phyloP scores from a whole-genome alignment of 2,797 vertebrate genomes.

The Lepilemur septentrionalis region DNA sequence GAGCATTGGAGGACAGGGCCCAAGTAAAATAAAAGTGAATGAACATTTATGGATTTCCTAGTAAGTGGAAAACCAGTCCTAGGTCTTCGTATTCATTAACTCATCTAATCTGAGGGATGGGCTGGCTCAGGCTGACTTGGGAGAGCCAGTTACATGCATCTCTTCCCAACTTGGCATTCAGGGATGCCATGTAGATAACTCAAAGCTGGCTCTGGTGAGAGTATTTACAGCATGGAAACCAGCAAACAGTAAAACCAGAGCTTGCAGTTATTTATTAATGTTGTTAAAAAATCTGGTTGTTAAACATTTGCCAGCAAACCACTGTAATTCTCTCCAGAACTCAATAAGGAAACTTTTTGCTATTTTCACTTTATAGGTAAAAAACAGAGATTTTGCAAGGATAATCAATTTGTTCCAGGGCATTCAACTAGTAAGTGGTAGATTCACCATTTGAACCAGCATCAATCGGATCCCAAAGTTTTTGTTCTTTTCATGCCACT shows the following conservation, averaged over 20 bases:
- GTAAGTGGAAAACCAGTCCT: background rate
- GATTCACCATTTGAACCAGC: background rate
- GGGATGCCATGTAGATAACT: background rate
- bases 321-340: background rate
- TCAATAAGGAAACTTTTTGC: background rate
- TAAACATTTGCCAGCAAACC: background rate
- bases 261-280: background rate
- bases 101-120: background rate
- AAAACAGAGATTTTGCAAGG: background rate
- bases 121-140: background rate
- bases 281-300: background rate
- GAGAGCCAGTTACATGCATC: background rate
- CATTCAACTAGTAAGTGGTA: background rate
- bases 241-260: background rate
- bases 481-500: background rate
- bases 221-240: background rate
- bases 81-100: background rate
- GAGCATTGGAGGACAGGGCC: background rate
- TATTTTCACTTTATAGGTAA: conserved; percentile 33
- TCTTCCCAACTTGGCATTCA: background rate
- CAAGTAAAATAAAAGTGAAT: background rate
- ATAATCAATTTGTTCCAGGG: conserved; percentile 26
- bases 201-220: background rate
- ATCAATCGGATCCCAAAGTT: background rate
- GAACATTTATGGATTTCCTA: background rate